These are phyloP conservation scores for Sicus ferrugineus DNA, from an alignment of 2,888 invertebrate genomes.

Conservation along the genomic window DNA sequence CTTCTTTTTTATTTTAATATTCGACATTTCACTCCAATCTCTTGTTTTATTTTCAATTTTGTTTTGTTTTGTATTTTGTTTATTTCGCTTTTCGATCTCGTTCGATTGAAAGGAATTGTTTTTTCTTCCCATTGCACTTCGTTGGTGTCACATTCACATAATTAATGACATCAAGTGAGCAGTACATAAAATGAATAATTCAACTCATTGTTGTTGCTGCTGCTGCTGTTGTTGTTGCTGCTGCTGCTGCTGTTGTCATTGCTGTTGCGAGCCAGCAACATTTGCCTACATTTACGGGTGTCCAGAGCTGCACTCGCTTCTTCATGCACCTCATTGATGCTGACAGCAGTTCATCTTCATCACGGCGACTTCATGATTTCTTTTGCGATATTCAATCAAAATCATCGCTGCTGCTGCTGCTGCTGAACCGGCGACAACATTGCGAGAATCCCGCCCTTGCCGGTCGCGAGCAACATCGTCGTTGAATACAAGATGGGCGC, in stretches of 20 bases:
- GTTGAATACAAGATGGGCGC: too few species aligned
- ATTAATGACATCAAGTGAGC: conserved; percentile 19
- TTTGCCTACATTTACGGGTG: too few species aligned
- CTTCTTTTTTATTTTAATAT: too few species aligned
- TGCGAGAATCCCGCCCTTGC: too few species aligned
- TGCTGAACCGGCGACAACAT: too few species aligned
- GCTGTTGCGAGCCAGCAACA: not conserved
- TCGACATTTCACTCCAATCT: too few species aligned
- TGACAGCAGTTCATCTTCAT: conserved; percentile 33
- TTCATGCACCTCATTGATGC: conserved; percentile 23
- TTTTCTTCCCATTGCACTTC: not conserved
- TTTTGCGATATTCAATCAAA: conserved; percentile 8
- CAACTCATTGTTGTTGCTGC: not conserved
- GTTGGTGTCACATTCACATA: conserved; percentile 15
- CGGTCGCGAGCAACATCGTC: too few species aligned
- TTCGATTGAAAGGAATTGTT: not conserved
- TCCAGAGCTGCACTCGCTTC: too few species aligned
- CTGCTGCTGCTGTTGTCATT: not conserved
- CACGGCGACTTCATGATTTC: conserved; percentile 31
- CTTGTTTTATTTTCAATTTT: too few species aligned
- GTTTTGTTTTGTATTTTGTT: too few species aligned
- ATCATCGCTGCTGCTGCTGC: conserved; percentile 22
- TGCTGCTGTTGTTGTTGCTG: not conserved
- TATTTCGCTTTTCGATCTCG: not conserved
- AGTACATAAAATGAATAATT: conserved; percentile 4